A percentile compares a stretch with the other conserved stretches of the same genome.
These are phyloP conservation scores for Octonoba sinensis DNA, from an alignment of 2,888 invertebrate genomes.

Conservation along the genomic window DNA sequence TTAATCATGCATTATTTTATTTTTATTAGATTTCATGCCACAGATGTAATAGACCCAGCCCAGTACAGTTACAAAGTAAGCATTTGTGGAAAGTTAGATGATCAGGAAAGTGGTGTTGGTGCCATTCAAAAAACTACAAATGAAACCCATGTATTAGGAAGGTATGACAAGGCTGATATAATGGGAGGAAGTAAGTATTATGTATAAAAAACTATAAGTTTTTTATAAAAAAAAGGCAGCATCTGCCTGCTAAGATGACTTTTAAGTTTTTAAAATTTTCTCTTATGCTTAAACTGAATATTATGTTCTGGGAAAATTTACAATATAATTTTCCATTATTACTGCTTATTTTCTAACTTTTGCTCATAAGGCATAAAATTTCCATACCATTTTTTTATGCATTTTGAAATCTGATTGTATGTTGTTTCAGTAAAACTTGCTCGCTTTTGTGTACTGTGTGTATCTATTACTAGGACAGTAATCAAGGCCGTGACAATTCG, in stretches of 20 bases:
- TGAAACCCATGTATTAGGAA: conserved; percentile 27
- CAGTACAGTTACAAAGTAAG: conserved; percentile 49
- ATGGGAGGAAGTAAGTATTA: conserved; percentile 51
- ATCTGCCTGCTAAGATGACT: too few relatives aligned
- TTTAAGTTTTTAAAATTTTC: too few relatives aligned
- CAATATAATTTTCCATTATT: too few relatives aligned
- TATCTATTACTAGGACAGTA: too few relatives aligned
- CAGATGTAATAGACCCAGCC: conserved; percentile 22
- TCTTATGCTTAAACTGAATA: too few relatives aligned
- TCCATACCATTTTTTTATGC: too few relatives aligned
- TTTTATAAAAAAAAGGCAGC: too few relatives aligned
- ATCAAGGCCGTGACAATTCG: too few relatives aligned
- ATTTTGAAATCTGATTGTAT: too few relatives aligned
- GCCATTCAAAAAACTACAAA: conserved; percentile 19
- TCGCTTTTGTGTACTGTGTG: conserved; percentile 5
- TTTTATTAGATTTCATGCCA: conserved; percentile 37
- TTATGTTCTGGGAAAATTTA: too few relatives aligned
- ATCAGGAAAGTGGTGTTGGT: conserved; percentile 12
- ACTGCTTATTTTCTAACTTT: too few relatives aligned
- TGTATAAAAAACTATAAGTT: not conserved
- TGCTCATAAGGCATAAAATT: too few relatives aligned
- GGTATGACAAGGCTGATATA: conserved; percentile 26
- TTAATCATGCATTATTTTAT: not conserved
- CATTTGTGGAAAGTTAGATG: conserved; percentile 39
- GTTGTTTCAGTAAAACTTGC: not conserved